These are phyloP conservation scores for Bos taurus DNA, from an alignment of 2,113 vertebrate species.

Conservation along the genomic window ARS-UCD2.0 NC_037349.1:43347001-43347500, in stretches of 20 bases:
- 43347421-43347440: too few species aligned
- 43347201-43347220: not conserved
- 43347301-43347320: too few species aligned
- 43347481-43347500: too few species aligned
- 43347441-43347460: too few species aligned
- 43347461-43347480: too few species aligned
- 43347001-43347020: not conserved
- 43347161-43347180: not conserved
- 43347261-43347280: too few species aligned
- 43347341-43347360: too few species aligned
- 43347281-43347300: too few species aligned
- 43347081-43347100: not conserved
- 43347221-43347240: not conserved
- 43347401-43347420: too few species aligned
- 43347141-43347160: slow-evolving; percentile 28
- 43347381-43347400: too few species aligned
- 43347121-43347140: not conserved
- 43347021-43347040: not conserved
- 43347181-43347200: not conserved
- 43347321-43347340: too few species aligned
- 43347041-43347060: not conserved
- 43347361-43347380: too few species aligned
- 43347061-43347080: slow-evolving; percentile 6
- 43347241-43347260: not conserved
- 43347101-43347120: not conserved